Conservation (phyloP, 2,113 vertebrate species). For the Zosterops japonicus region DNA sequence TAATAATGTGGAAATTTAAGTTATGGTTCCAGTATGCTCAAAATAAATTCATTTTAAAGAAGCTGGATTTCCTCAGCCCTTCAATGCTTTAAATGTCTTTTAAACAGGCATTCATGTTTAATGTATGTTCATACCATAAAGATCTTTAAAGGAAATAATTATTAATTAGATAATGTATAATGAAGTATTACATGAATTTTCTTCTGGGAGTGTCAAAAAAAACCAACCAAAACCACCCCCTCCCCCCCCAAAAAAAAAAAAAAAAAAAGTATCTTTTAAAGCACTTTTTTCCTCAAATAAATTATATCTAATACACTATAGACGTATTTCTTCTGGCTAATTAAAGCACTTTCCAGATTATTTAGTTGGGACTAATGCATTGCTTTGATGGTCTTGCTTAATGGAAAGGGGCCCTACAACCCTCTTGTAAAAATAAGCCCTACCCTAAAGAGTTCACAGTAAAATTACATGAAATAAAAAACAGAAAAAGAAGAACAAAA, state of each 20-base stretch:
- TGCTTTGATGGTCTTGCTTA: not conserved
- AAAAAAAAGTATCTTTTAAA: not conserved
- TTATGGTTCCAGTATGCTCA: not conserved
- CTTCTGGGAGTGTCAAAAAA: not conserved
- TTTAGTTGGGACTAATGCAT: not conserved
- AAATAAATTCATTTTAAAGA: constrained; percentile 15
- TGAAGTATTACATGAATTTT: not conserved
- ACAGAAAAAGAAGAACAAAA: not conserved
- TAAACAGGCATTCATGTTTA: not conserved
- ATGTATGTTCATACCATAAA: not conserved
- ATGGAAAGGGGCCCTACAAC: not conserved
- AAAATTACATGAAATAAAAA: not conserved
- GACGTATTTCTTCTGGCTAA: not conserved
- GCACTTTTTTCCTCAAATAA: not conserved
- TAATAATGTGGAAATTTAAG: not conserved
- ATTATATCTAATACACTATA: not conserved
- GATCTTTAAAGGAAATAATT: not conserved
- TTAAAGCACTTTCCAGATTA: not conserved
- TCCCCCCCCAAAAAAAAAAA: too few relatives aligned
- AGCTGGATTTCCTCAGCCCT: not conserved
- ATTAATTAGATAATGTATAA: not conserved
- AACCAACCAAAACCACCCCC: too few relatives aligned
- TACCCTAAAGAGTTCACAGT: not conserved
- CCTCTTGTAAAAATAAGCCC: not conserved
- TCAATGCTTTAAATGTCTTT: too few relatives aligned